These are phyloP conservation scores for Sinella curviseta DNA, from an alignment of 1,140 invertebrate species.

Conservation along the genomic window DNA sequence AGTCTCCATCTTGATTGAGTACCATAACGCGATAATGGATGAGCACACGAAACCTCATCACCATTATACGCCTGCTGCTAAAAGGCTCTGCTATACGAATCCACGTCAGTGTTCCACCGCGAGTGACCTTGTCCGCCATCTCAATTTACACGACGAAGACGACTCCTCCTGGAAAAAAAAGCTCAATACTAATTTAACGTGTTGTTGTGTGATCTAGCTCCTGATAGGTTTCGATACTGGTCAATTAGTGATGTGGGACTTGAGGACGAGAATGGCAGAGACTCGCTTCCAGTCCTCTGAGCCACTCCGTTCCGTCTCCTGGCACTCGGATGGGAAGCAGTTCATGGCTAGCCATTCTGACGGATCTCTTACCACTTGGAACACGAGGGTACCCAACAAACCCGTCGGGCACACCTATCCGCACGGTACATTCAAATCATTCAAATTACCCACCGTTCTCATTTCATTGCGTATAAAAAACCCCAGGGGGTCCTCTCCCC, in stretches of 20 bases:
- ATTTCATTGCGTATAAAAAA: not conserved
- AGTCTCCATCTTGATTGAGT: no score
- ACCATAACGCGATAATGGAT: no score
- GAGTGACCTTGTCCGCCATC: no score
- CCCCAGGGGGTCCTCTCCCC: no score
- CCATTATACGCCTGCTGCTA: no score
- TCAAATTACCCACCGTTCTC: not conserved
- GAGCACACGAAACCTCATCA: no score
- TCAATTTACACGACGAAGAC: no score
- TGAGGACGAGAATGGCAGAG: slow-evolving; percentile 78
- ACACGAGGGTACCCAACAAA: slow-evolving; percentile 70
- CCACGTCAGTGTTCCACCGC: no score
- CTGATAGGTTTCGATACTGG: slow-evolving; percentile 95
- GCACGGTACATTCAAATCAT: slow-evolving; percentile 90
- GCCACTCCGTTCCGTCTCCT: slow-evolving; percentile 80
- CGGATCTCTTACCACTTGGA: slow-evolving; percentile 92
- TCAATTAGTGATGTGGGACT: slow-evolving; percentile 92
- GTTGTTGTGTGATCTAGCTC: slow-evolving; percentile 63
- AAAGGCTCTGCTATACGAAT: no score
- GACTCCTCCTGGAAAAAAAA: no score
- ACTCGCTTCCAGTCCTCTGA: slow-evolving; percentile 76
- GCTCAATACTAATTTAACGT: no score
- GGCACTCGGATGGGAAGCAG: slow-evolving; percentile 97
- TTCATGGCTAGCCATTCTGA: slow-evolving; percentile 96
- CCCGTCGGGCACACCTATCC: slow-evolving; percentile 81